These are phyloP conservation scores for Entomobrya multifasciata DNA, from an alignment of 2,888 invertebrate genomes.

Conservation along the genomic window DNA sequence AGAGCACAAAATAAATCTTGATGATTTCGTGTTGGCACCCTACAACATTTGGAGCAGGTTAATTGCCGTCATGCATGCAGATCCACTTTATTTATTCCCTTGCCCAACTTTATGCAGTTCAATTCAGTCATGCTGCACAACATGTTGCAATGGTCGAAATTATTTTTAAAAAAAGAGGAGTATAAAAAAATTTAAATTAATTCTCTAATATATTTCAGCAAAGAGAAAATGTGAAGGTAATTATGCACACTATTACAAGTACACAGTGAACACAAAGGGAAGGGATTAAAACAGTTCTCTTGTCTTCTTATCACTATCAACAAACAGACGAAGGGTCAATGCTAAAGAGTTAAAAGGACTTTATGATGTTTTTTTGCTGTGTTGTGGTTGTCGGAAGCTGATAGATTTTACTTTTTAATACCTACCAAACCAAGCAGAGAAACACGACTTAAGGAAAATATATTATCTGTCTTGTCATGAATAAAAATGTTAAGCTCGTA, in stretches of 20 bases:
- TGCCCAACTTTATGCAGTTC: too few relatives aligned
- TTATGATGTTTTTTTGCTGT: conserved; percentile 28
- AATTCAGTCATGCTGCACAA: conserved; percentile 33
- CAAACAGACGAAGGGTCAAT: conserved; percentile 16
- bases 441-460: conserved; percentile 33
- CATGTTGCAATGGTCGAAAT: neutral
- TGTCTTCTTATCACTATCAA: neutral
- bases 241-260: too few relatives aligned
- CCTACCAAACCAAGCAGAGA: neutral
- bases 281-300: too few relatives aligned
- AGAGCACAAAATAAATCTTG: conserved; percentile 42
- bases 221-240: neutral
- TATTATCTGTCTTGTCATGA: conserved; percentile 41
- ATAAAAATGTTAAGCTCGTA: conserved; percentile 45
- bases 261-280: too few relatives aligned
- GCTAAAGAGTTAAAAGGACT: conserved; percentile 41
- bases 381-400: conserved; percentile 40
- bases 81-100: conserved; percentile 35
- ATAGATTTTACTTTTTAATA: conserved; percentile 29
- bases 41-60: conserved; percentile 65
- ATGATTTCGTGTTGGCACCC: conserved; percentile 35
- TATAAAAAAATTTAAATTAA: conserved; percentile 59
- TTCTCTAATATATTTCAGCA: conserved; percentile 32
- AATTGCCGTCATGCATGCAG: conserved; percentile 54
- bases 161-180: too few relatives aligned